phyloP scores from a whole-genome alignment of 2,888 invertebrate genomes.

The Tholera decimalis region DNA sequence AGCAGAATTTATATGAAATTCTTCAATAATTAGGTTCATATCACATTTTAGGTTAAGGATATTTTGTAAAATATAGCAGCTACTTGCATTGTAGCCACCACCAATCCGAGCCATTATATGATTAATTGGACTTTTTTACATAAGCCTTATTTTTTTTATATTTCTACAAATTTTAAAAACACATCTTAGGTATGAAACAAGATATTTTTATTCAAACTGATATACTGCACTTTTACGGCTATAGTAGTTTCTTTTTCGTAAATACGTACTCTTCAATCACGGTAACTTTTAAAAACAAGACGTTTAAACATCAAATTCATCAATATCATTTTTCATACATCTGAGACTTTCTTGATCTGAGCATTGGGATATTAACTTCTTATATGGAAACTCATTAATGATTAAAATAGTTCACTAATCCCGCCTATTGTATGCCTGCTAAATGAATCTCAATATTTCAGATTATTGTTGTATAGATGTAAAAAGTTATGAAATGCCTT shows the following conservation, averaged over 20 bases:
- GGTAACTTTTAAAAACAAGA: background rate
- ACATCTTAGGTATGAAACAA: slow-evolving; percentile 25
- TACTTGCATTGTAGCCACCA: slow-evolving; percentile 66
- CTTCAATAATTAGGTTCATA: slow-evolving; percentile 67
- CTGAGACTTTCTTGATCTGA: background rate
- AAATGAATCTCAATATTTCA: slow-evolving; percentile 56
- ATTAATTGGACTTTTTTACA: slow-evolving; percentile 66
- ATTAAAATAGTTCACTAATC: slow-evolving; percentile 32
- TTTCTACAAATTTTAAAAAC: slow-evolving; percentile 61
- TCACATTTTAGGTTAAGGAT: slow-evolving; percentile 66
- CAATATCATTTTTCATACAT: slow-evolving; percentile 22
- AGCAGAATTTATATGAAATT: slow-evolving; percentile 53
- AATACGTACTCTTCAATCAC: background rate
- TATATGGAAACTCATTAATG: background rate
- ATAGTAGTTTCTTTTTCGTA: background rate
- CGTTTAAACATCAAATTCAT: background rate
- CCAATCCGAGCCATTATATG: slow-evolving; percentile 88
- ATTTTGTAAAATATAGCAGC: slow-evolving; percentile 54
- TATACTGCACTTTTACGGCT: slow-evolving; percentile 13
- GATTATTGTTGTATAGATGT: slow-evolving; percentile 58
- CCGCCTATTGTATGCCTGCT: slow-evolving; percentile 59
- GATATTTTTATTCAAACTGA: slow-evolving; percentile 45
- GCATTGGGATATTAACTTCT: background rate
- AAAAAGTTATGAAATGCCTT: slow-evolving; percentile 72
- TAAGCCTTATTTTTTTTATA: slow-evolving; percentile 63